Percentiles rank a stretch among this genome's conserved stretches.
Evolutionary conservation across 1,140 invertebrate species (phyloP).

Genomic region (Glossosoma conforme): DNA sequence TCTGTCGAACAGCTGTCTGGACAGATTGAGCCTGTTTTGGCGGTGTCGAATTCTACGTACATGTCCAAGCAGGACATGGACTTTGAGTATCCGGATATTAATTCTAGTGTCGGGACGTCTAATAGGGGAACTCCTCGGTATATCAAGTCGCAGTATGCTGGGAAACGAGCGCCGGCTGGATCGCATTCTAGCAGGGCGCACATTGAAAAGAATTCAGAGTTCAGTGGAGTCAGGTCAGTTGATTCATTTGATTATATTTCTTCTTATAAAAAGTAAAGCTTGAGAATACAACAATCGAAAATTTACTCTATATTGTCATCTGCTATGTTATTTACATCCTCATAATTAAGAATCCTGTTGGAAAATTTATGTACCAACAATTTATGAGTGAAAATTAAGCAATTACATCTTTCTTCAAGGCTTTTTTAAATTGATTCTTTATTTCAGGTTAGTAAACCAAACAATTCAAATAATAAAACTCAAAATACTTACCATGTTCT

Average conservation of each 20-base stretch:
- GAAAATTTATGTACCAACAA: no score
- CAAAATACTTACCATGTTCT: background rate
- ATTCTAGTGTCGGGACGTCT: constrained; percentile 55
- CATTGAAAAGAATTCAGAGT: constrained; percentile 72
- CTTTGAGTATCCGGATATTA: constrained; percentile 63
- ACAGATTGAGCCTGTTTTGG: constrained; percentile 45
- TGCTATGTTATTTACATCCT: no score
- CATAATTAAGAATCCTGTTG: no score
- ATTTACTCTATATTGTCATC: no score
- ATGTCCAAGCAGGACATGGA: constrained; percentile 57
- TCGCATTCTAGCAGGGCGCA: constrained; percentile 81
- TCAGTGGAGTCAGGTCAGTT: constrained; percentile 60
- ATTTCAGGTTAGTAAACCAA: no score
- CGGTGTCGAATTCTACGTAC: constrained; percentile 49
- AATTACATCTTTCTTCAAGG: no score
- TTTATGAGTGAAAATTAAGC: no score
- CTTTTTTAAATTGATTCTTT: no score
- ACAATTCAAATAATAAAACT: no score
- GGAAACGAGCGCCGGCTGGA: constrained; percentile 67
- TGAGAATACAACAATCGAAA: no score
- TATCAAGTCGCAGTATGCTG: constrained; percentile 80
- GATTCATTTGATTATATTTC: no score
- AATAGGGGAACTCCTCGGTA: constrained; percentile 66
- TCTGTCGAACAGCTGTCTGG: constrained; percentile 69
- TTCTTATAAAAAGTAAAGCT: no score